phyloP scores from a whole-genome alignment of 2,113 vertebrate species.

The Arenaria interpres region DNA sequence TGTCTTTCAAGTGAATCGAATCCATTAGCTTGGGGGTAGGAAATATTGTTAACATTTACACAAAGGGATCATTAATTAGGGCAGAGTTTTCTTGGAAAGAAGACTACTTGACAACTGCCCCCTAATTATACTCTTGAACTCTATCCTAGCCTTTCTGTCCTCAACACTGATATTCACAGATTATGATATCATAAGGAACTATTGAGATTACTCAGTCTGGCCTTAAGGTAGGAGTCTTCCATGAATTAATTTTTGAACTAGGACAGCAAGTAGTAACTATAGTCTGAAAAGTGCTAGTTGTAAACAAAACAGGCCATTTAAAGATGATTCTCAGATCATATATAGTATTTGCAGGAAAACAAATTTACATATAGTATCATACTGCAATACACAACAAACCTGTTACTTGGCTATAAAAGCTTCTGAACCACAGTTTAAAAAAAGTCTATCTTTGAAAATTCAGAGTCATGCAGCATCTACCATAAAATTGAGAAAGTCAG shows the following conservation, averaged over 20 bases:
- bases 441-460: background rate
- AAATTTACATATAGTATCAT: background rate
- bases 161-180: background rate
- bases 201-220: background rate
- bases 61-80: background rate
- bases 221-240: background rate
- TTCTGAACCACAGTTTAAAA: background rate
- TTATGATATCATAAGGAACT: background rate
- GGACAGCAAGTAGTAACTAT: background rate
- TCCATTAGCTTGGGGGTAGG: background rate
- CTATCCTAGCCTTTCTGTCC: background rate
- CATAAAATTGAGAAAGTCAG: background rate
- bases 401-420: background rate
- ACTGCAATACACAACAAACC: background rate
- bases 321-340: background rate
- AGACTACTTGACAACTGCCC: background rate
- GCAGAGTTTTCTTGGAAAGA: background rate
- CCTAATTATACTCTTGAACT: background rate
- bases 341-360: background rate
- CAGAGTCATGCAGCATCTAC: background rate
- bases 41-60: slow-evolving; percentile 3
- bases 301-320: background rate
- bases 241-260: background rate
- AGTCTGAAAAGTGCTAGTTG: background rate
- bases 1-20: background rate